phyloP scores from a whole-genome alignment of 2,888 invertebrate genomes.

The Phymatocera aterrima region DNA sequence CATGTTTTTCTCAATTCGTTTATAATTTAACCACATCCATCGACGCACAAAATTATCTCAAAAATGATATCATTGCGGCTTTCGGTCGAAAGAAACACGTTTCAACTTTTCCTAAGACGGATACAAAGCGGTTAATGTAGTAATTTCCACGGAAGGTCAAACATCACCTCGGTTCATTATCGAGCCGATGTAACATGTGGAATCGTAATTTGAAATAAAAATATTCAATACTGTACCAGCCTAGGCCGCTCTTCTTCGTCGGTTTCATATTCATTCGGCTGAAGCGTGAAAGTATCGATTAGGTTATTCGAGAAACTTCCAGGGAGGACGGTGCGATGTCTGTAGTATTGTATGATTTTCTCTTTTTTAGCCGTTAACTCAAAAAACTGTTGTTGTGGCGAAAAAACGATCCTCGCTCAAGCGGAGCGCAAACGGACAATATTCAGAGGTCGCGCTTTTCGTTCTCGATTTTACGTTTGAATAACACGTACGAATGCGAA shows the following conservation, averaged over 20 bases:
- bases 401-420: no score
- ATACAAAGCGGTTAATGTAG: background rate
- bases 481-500: no score
- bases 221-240: background rate
- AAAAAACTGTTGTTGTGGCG: no score
- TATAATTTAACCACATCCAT: background rate
- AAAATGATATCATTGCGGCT: conserved; percentile 6
- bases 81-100: background rate
- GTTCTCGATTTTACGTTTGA: no score
- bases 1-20: background rate
- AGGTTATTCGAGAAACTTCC: conserved; percentile 19
- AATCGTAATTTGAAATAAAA: background rate
- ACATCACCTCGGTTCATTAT: background rate
- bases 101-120: background rate
- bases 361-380: no score
- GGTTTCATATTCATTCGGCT: background rate
- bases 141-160: conserved; percentile 4
- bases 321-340: background rate
- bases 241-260: background rate
- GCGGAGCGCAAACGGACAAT: no score
- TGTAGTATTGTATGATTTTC: background rate
- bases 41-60: background rate
- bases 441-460: no score
- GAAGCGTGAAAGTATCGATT: conserved; percentile 10
- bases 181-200: background rate